These are phyloP conservation scores for Rhinopithecus roxellana DNA, from an alignment of 2,113 vertebrate genomes.

Conservation along the genomic window DNA sequence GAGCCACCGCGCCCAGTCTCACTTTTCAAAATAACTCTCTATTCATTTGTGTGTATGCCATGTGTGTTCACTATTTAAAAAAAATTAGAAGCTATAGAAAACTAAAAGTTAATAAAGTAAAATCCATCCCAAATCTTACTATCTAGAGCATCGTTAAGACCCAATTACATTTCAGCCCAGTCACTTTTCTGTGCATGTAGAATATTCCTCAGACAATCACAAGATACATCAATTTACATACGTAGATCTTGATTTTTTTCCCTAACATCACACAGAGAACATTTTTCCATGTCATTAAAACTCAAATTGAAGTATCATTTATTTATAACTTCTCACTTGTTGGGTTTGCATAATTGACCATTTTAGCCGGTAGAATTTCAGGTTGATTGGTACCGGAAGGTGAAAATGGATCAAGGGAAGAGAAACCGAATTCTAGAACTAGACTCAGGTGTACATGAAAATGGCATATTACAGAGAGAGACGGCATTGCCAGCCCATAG, in stretches of 20 bases:
- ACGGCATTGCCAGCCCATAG: accelerated
- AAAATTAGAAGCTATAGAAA: background rate
- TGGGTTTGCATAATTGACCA: background rate
- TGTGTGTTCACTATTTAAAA: background rate
- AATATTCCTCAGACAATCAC: background rate
- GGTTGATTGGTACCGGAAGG: background rate
- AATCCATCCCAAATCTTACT: background rate
- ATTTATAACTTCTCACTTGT: background rate
- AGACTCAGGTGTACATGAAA: accelerated
- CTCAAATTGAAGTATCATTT: background rate
- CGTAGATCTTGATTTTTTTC: background rate
- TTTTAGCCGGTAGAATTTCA: background rate
- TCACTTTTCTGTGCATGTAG: accelerated
- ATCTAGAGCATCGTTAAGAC: background rate
- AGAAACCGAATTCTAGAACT: background rate
- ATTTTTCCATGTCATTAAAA: background rate
- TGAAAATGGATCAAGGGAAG: no score
- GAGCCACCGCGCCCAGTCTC: no score
- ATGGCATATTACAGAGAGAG: accelerated
- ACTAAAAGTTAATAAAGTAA: background rate
- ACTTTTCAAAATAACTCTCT: background rate
- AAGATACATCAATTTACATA: accelerated
- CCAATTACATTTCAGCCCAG: background rate
- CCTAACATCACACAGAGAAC: background rate
- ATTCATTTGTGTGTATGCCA: background rate